Base-by-base conservation (phyloP, 64 coral and sea anemone species). In the Actinia equina region DNA sequence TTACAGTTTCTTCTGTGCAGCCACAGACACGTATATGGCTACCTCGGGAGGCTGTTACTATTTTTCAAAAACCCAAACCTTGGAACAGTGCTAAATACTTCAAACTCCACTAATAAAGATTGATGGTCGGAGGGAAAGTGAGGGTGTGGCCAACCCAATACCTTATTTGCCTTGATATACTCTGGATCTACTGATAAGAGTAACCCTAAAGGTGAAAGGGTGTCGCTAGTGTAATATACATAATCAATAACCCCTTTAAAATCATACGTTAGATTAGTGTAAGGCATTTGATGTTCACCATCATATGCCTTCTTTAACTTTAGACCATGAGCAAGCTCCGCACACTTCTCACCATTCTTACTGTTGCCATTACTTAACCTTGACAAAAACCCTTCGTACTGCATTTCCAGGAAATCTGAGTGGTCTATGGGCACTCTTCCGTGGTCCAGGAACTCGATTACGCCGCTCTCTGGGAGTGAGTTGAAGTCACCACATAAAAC, bases 121-220 rank as follows among this genome's bases (percentile, higher is more conserved):
- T 99, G 97, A 55, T 99, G 97, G 80, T 99, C 97, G 51, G 97
- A 99, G 3, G 97, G 97, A 61, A 99, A 99, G 71, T 99, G 97
- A 18, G 97, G 97, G 71, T 99, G 97, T 15, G 97, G 97, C 97
- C 97, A 99, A 17, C 97, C 97, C 56, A 93, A 91, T 26, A 99
- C 88, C 86, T 99, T 99, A 84, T 99, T 99, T 69, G 86, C 81
- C 51, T 93, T 95, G 71, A 99, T 80, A 77, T 95, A 99, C 10
- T 93, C 88, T 82, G 90, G 85, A 86, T 79, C 88, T 43, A 99
- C 86, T 4, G 97, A 99, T 25, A 84, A 80, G 2, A 99, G 80
- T 10, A 95, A 91, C 19, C 93, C 97, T 57, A 99, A 62, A 1
- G 97, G 97, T 59, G 84, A 56, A 53, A 99, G 88, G 18, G 88